Conservation (phyloP, 2,888 invertebrate genomes). For the Imbricaverruca yamaguchii region DNA sequence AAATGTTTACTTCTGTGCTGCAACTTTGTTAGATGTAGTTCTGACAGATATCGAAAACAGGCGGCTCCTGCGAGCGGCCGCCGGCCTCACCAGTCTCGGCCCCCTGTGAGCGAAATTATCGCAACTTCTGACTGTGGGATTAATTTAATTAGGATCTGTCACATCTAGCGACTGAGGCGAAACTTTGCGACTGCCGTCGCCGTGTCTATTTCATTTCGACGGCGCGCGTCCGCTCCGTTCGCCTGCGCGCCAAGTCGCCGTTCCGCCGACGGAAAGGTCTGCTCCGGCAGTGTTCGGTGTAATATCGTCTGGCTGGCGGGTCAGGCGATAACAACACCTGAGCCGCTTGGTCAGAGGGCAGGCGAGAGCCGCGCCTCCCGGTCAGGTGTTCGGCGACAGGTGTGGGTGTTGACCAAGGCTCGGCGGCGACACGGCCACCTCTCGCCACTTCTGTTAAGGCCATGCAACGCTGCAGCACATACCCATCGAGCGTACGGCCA, state of each 20-base stretch:
- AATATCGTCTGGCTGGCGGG: too few relatives aligned
- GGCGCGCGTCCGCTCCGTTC: background rate
- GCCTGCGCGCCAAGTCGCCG: too few relatives aligned
- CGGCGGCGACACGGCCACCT: too few relatives aligned
- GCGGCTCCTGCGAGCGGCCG: background rate
- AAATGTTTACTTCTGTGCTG: background rate
- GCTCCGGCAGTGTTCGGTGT: background rate
- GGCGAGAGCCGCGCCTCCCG: background rate
- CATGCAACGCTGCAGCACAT: too few relatives aligned
- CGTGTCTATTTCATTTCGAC: background rate
- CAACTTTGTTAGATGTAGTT: constrained; percentile 16
- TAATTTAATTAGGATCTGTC: constrained; percentile 15
- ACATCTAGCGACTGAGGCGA: constrained; percentile 3
- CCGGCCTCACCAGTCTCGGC: background rate
- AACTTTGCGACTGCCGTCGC: background rate
- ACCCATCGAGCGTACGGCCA: too few relatives aligned
- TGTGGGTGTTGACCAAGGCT: too few relatives aligned
- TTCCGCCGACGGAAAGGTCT: background rate
- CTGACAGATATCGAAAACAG: constrained; percentile 7
- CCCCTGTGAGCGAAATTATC: background rate
- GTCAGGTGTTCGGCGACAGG: too few relatives aligned
- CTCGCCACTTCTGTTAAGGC: too few relatives aligned
- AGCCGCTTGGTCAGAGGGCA: background rate
- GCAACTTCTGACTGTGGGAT: background rate
- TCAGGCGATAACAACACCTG: too few relatives aligned